phyloP scores from a whole-genome alignment of 2,113 vertebrate genomes.

The Regulus satrapa region DNA sequence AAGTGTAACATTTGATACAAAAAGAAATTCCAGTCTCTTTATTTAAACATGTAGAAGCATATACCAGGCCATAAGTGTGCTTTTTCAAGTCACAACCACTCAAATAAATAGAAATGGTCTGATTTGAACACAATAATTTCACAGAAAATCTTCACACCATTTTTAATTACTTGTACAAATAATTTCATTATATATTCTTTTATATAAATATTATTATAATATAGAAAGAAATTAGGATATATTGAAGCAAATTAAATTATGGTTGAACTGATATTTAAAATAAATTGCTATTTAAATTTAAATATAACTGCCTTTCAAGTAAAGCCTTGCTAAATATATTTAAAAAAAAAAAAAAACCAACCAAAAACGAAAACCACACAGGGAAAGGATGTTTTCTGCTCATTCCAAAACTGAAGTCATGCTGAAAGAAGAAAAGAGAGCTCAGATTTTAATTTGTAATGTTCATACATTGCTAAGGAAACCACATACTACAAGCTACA shows the following conservation, averaged over 20 bases:
- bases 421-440: neutral
- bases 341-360: rapidly evolving
- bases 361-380: too few relatives aligned
- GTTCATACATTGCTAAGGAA: slow-evolving; percentile 34
- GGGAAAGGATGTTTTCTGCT: neutral
- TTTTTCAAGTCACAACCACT: neutral
- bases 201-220: neutral
- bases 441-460: neutral
- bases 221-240: neutral
- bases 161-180: neutral
- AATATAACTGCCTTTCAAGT: neutral
- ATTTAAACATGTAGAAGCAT: neutral
- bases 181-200: neutral
- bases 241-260: neutral
- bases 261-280: neutral
- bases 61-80: neutral
- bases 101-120: neutral
- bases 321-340: neutral
- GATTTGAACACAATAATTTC: neutral
- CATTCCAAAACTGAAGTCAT: neutral
- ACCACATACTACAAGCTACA: neutral
- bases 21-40: neutral
- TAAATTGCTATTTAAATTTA: neutral
- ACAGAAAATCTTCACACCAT: neutral
- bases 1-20: neutral